Base-by-base conservation (phyloP, 2,113 vertebrate genomes). In the Gulo gulo region DNA sequence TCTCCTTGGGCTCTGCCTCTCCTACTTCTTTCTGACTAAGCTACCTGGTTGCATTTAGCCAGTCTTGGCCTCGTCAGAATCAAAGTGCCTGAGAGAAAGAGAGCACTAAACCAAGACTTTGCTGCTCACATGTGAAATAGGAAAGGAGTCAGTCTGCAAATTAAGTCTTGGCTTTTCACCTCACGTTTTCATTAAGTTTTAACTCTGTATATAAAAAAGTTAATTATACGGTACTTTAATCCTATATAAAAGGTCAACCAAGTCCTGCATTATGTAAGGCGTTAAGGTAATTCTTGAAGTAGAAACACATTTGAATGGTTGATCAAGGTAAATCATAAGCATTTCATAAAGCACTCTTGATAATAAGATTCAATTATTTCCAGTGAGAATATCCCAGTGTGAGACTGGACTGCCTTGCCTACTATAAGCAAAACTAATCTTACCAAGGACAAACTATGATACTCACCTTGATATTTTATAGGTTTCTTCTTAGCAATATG, bases 361-460 rank as follows among this genome's bases (percentile, higher is more conserved):
- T 98, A 98, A 97, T 98, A 96, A 98, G 91, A 97, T 98, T 98
- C 98, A 98, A 15, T 98, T 99, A 98, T 97, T 98, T 98, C 78
- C 95, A 96, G 78, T 24, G 50, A 98, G 93, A 92, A 69, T 71
- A 86, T 95, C 85, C 89, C 98, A 98, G 13, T 39, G 85, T 87
- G 39, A 24, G 65, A 94, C 76, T 96, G 39, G 73, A 67, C 47
- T 12, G 0, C 59, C 42, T 98, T 95, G 55, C 63, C 96, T 98
- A 98, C 81, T 97, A 36, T 95, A 98, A 98, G 97, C 95, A 98
- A 98, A 98, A 96, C 39, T 95, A 98, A 98, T 98, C 76, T 97
- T 97, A 94, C 50, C 14, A 96, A 97, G 65, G 61, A 97, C 63
- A 97, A 96, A 91, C 69, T 94, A 21, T 59, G 88, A 79, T 88